These are phyloP conservation scores for Oeneis ivallda DNA, from an alignment of 2,888 invertebrate genomes.

Conservation along the genomic window DNA sequence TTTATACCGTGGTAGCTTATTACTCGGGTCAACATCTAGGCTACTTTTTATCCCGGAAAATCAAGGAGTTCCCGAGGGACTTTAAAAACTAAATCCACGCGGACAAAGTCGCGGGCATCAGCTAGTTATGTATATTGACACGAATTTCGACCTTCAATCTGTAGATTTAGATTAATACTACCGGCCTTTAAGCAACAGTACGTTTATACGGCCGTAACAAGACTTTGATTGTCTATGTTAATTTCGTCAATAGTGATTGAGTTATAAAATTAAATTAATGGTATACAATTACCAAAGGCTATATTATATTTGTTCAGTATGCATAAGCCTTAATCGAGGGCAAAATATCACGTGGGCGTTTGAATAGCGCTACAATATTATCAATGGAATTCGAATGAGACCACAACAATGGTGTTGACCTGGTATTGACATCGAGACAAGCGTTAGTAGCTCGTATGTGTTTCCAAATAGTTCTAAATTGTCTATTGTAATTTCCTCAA, in stretches of 20 bases:
- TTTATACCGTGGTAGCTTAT: too few relatives aligned
- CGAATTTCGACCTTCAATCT: too few relatives aligned
- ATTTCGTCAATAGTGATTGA: constrained; percentile 6
- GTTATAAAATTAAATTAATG: neutral
- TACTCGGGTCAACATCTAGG: too few relatives aligned
- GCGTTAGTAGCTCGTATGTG: constrained; percentile 33
- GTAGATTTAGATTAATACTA: too few relatives aligned
- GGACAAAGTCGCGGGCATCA: too few relatives aligned
- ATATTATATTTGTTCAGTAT: constrained; percentile 14
- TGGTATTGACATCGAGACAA: constrained; percentile 33
- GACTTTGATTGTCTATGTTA: neutral
- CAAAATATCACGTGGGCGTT: constrained; percentile 43
- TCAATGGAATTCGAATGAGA: constrained; percentile 45
- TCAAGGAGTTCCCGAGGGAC: too few relatives aligned
- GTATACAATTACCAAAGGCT: neutral
- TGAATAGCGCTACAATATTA: constrained; percentile 43
- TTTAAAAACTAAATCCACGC: too few relatives aligned
- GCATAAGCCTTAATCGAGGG: constrained; percentile 23
- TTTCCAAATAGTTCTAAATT: constrained; percentile 33
- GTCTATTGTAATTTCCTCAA: constrained; percentile 19
- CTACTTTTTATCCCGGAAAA: too few relatives aligned
- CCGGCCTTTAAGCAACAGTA: too few relatives aligned
- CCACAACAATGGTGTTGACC: constrained; percentile 37
- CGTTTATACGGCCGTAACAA: neutral
- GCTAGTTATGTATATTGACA: too few relatives aligned